These are phyloP conservation scores for Lampris megalopsis DNA, from an alignment of 2,113 vertebrate genomes.

Conservation along the genomic window DNA sequence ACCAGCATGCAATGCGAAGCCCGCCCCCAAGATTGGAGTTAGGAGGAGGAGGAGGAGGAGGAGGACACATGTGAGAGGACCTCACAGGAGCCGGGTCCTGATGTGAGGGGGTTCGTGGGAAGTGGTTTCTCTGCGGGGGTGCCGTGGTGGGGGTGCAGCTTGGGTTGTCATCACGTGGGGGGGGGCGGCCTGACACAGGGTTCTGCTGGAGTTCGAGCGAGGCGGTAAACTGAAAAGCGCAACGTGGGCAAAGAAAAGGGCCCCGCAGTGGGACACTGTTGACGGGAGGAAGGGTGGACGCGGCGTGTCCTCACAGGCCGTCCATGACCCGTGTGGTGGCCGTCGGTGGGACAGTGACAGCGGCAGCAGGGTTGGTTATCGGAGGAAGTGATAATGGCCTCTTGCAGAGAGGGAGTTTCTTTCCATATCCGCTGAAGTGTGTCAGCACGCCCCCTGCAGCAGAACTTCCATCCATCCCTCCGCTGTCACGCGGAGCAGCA, in stretches of 20 bases:
- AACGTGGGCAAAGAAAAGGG: constrained; percentile 42
- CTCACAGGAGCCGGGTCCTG: constrained; percentile 26
- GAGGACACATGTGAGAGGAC: constrained; percentile 20
- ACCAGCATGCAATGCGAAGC: constrained; percentile 17
- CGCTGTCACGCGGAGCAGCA: too few species aligned
- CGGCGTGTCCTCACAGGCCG: too few species aligned
- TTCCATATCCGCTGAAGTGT: too few species aligned
- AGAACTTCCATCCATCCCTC: too few species aligned
- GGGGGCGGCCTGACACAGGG: constrained; percentile 28
- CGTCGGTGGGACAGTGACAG: too few species aligned
- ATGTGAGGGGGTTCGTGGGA: constrained; percentile 25
- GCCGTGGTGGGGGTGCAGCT: constrained; percentile 28
- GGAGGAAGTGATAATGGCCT: too few species aligned
- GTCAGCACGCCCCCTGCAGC: too few species aligned
- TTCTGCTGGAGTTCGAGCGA: constrained; percentile 43
- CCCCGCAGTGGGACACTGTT: neutral
- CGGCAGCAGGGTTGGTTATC: too few species aligned
- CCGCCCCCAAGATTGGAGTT: constrained; percentile 15
- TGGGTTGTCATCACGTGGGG: neutral
- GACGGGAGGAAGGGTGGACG: too few species aligned
- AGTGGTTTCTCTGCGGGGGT: constrained; percentile 8
- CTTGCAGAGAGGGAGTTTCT: too few species aligned
- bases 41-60: neutral
- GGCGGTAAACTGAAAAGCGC: constrained; percentile 52
- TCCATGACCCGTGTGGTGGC: too few species aligned